Base-by-base conservation (phyloP, 2,888 invertebrate genomes). In the Xestia rhomboidea region DNA sequence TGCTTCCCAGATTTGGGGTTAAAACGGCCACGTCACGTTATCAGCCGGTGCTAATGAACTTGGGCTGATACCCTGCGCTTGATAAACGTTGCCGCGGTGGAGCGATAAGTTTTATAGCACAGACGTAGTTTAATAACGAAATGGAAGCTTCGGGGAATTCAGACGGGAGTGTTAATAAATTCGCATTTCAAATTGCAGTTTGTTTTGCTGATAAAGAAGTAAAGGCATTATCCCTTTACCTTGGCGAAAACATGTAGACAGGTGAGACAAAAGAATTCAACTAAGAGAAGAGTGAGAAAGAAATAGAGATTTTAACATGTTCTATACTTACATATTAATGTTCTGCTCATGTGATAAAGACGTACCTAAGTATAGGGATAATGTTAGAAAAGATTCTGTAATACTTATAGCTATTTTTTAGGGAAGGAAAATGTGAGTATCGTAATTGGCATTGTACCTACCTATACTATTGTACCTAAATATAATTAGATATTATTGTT, bases 31-130 rank as follows among this genome's bases (percentile, higher is more conserved):
- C 78, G 86, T 90, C 87, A 86, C 73, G 68, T 84, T 89, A 90
- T 90, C 88, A 89, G 84, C 73, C 60, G 79, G 79, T 84, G 88
- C 85, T 90, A 90, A 90, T 91, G 89, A 91, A 90, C 88, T 89
- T 88, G 85, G 79, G 77, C 73, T 84, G 86, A 86, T 80, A 71
- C 78, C 76, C 84, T 64, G 78, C 67, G 79, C 66, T 75, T 87
- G 89, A 89, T 90, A 90, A 89, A 81, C 76, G 66, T 63, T 34
- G 62, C 34, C 5, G 34, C 21, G 34, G 34, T 66, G 41, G 18
- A 68, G 67, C 75, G 85, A 88, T 83, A 89, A 85, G 69, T 78
- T 84, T 78, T 76, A 78, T 81, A 76, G 76, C 75, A 62, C 75
- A 80, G 38, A 68, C 75, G 74, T 68, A 79, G 73, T 81, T 81